Conservation (phyloP, 2,113 vertebrate species). For the Neopipo cinnamomea region DNA sequence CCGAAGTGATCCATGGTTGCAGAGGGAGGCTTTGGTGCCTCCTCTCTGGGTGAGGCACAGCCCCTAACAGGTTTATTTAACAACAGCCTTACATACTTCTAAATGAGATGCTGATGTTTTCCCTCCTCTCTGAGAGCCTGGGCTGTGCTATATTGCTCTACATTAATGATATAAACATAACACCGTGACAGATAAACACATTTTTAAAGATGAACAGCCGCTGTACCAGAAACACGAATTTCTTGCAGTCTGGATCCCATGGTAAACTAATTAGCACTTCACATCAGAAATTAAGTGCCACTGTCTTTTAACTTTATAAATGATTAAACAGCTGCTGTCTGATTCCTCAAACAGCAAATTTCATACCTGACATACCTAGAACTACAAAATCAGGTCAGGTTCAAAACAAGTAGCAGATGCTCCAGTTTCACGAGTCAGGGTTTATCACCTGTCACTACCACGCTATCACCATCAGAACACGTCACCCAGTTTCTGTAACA, state of each 20-base stretch:
- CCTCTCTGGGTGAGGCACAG: background rate
- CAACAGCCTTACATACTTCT: background rate
- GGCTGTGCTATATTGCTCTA: background rate
- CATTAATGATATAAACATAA: background rate
- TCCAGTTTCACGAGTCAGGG: background rate
- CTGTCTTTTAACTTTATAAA: background rate
- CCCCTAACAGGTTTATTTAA: background rate
- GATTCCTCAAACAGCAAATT: background rate
- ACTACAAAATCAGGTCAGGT: conserved; percentile 35
- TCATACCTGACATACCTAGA: background rate
- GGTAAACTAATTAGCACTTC: conserved; percentile 43
- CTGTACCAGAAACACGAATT: background rate
- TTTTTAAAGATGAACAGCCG: background rate
- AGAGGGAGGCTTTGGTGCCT: background rate
- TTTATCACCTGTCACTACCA: background rate
- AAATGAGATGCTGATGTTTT: background rate
- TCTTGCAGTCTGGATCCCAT: background rate
- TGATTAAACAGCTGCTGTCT: conserved; percentile 18
- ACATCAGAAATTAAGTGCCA: background rate
- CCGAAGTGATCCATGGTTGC: background rate
- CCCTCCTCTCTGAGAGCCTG: background rate
- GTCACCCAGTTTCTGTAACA: background rate
- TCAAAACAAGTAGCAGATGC: background rate
- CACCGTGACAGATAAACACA: background rate
- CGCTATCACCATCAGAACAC: rapidly evolving